phyloP scores from a whole-genome alignment of 2,797 vertebrate species.

The Labroides dimidiatus region DNA sequence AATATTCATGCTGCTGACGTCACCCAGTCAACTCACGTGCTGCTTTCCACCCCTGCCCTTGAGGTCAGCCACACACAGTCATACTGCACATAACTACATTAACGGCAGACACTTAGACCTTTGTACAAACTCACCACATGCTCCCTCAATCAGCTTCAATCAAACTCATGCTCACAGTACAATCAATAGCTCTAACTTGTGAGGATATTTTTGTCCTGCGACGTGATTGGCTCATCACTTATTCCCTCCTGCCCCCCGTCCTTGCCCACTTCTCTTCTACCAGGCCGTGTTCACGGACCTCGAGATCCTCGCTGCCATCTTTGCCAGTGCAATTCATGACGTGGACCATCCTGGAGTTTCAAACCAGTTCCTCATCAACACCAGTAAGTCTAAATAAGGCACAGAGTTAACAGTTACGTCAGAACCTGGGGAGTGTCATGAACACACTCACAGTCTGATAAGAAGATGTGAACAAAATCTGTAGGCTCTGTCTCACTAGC shows the following conservation, averaged over 20 bases:
- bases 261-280: conserved; percentile 22
- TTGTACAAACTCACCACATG: conserved; percentile 6
- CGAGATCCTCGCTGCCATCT: conserved; percentile 98
- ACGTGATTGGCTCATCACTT: conserved; percentile 41
- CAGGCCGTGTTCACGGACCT: conserved; percentile 98
- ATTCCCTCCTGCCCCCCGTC: background rate
- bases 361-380: conserved; percentile 99
- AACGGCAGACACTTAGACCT: conserved; percentile 4
- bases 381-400: conserved; percentile 88
- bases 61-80: conserved; percentile 84
- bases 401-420: conserved; percentile 40
- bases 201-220: conserved; percentile 57
- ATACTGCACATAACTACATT: conserved; percentile 5
- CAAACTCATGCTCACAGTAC: conserved; percentile 54
- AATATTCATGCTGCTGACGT: conserved; percentile 99
- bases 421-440: conserved; percentile 30
- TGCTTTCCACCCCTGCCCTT: conserved; percentile 95
- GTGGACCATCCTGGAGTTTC: conserved; percentile 99
- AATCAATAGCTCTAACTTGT: conserved; percentile 65
- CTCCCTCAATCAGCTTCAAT: conserved; percentile 66
- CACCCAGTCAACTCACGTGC: conserved; percentile 98
- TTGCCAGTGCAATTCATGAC: conserved; percentile 98
- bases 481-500: background rate
- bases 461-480: conserved; percentile 37
- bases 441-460: conserved; percentile 23